phyloP scores from a whole-genome alignment of 1,140 invertebrate species.

The Drosophila trapezifrons region DNA sequence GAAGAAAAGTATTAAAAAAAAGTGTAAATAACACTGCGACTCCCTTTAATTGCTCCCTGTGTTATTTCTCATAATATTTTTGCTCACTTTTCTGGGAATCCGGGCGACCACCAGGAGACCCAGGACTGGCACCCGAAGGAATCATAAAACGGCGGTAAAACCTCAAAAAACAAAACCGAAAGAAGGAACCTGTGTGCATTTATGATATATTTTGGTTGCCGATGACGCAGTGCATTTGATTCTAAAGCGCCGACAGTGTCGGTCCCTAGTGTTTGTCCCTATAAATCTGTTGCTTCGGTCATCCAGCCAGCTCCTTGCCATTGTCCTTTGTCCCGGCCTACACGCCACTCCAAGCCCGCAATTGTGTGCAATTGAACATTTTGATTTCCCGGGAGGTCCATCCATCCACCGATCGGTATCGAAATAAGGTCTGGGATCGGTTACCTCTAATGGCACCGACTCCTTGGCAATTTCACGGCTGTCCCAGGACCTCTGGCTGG shows the following conservation, averaged over 20 bases:
- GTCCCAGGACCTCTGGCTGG: constrained; percentile 29
- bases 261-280: constrained; percentile 68
- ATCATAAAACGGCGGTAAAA: constrained; percentile 68
- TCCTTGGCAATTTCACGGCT: constrained; percentile 68
- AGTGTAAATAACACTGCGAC: constrained; percentile 36
- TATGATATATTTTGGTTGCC: constrained; percentile 71
- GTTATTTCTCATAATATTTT: constrained; percentile 81
- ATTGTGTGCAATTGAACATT: constrained; percentile 77
- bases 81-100: constrained; percentile 66
- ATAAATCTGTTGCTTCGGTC: constrained; percentile 53
- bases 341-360: constrained; percentile 55
- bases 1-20: constrained; percentile 30
- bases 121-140: constrained; percentile 38
- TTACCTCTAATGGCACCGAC: constrained; percentile 15
- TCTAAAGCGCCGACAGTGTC: constrained; percentile 51
- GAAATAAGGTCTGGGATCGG: not conserved
- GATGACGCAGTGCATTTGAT: constrained; percentile 74
- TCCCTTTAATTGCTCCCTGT: constrained; percentile 60
- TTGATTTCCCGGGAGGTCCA: constrained; percentile 79
- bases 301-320: constrained; percentile 43
- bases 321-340: constrained; percentile 59
- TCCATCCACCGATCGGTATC: constrained; percentile 7
- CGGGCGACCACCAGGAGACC: constrained; percentile 59
- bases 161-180: constrained; percentile 55
- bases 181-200: constrained; percentile 68